These are phyloP conservation scores for Trypoxylon attenuatum DNA, from an alignment of 2,888 invertebrate species.

Conservation along the genomic window DNA sequence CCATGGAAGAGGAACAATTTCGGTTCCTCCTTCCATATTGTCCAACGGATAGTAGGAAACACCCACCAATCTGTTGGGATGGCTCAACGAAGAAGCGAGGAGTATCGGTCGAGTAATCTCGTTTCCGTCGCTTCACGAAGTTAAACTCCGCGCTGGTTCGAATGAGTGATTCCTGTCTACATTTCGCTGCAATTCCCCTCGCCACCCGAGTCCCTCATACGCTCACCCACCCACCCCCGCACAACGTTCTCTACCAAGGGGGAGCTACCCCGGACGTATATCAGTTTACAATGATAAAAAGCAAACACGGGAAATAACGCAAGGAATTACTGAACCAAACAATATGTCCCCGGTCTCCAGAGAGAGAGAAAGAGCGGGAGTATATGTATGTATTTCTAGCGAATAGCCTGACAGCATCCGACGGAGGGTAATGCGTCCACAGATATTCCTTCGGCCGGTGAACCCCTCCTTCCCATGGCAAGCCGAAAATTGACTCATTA, in stretches of 20 bases:
- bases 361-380: slow-evolving; percentile 46
- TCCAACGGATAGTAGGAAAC: slow-evolving; percentile 23
- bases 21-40: slow-evolving; percentile 15
- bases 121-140: slow-evolving; percentile 45
- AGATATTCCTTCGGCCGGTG: slow-evolving; percentile 43
- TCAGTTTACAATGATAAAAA: slow-evolving; percentile 72
- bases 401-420: slow-evolving; percentile 43
- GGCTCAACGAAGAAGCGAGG: slow-evolving; percentile 21
- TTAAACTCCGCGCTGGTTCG: slow-evolving; percentile 42
- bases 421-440: slow-evolving; percentile 46
- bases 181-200: slow-evolving; percentile 29
- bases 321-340: slow-evolving; percentile 71
- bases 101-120: slow-evolving; percentile 46
- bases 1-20: slow-evolving; percentile 28
- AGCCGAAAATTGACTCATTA: slow-evolving; percentile 43
- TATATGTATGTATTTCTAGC: slow-evolving; percentile 55
- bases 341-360: slow-evolving; percentile 69
- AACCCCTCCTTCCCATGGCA: slow-evolving; percentile 7
- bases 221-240: neutral
- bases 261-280: slow-evolving; percentile 66
- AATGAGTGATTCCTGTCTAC: slow-evolving; percentile 25
- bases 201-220: slow-evolving; percentile 19
- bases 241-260: slow-evolving; percentile 49
- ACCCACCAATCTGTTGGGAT: no score
- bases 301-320: slow-evolving; percentile 70